A percentile compares a stretch with the other conserved stretches of the same genome.
These are phyloP conservation scores for Turnix velox DNA, from an alignment of 2,113 vertebrate genomes.

Conservation along the genomic window DNA sequence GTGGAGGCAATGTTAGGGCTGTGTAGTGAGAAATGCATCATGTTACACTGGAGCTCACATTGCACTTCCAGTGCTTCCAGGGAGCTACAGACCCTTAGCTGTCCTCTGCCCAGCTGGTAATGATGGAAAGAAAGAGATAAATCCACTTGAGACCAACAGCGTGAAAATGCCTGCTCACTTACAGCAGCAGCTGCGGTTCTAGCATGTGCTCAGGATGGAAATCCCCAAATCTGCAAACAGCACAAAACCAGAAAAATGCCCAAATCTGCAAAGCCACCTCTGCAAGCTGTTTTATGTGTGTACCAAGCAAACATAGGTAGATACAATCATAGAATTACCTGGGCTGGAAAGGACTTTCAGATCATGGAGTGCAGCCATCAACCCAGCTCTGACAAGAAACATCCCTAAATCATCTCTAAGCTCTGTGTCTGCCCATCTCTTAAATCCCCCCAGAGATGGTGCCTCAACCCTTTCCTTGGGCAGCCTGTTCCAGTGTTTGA, in stretches of 20 bases:
- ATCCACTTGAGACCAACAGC: not conserved
- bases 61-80: not conserved
- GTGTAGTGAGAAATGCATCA: not conserved
- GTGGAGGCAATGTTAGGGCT: not conserved
- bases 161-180: not conserved
- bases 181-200: fast-evolving
- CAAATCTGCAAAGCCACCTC: not conserved
- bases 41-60: fast-evolving
- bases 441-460: too few relatives aligned
- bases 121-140: not conserved
- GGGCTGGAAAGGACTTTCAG: too few relatives aligned
- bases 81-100: not conserved
- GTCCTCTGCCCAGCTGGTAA: not conserved
- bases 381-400: too few relatives aligned
- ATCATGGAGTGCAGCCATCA: too few relatives aligned
- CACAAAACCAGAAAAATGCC: not conserved
- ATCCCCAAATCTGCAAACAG: not conserved
- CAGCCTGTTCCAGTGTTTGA: too few relatives aligned
- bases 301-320: fast-evolving
- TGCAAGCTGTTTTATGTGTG: not conserved
- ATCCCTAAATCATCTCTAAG: too few relatives aligned
- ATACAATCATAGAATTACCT: too few relatives aligned
- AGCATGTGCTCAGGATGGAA: not conserved
- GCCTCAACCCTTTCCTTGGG: too few relatives aligned
- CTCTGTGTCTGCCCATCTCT: too few relatives aligned